Evolutionary conservation across 1,140 invertebrate species (phyloP), one percentile per base, ranked within the genome.

Genomic region (Rhyzopertha dominica): DNA sequence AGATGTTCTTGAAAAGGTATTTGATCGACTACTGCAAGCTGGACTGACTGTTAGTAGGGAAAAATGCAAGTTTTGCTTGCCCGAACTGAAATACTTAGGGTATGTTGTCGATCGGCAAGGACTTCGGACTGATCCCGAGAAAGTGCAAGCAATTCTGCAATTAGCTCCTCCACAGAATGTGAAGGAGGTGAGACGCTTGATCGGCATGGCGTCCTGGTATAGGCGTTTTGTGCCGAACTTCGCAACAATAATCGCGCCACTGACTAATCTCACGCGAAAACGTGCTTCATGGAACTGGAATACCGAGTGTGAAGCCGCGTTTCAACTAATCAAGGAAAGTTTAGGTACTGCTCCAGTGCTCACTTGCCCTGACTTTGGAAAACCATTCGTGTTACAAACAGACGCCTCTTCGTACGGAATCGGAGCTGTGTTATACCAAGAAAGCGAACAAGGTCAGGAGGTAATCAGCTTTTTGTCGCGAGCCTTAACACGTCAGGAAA

Each of bases 161-260:
- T 65, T 63, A 48, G 12, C 39, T 5, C 12, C 22, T 8, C 58
- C 58, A 16, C 46, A 9, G 1, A 54, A 46, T 8, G 22, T 53
- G 3, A 62, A 58, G 25, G 29, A 60, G 18, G 4, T 65, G 7
- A 43, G 54, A 19, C 20, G 50, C 30, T 66, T 62, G 30, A 29
- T 67, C 2, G 60, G 58, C 7, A 44, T 59, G 13, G 41, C 49
- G 0, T 49, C 47, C 0, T 73, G 63, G 51, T 71, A 71, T 44
- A 42, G 65, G 13, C 32, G 62, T 4, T 69, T 70, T 31, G 60
- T 71, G 5, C 55, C 52, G 17, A 52, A 68, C 23, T 58, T 71
- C 20, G 47, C 63, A 4, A 47, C 49, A 5, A 18, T 67, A 3
- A 56, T 59, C 5, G 58, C 45, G 1, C 68, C 68, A 10, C 42